These are phyloP conservation scores for Philhelius pedissequus DNA, from an alignment of 2,888 invertebrate genomes.

Conservation along the genomic window DNA sequence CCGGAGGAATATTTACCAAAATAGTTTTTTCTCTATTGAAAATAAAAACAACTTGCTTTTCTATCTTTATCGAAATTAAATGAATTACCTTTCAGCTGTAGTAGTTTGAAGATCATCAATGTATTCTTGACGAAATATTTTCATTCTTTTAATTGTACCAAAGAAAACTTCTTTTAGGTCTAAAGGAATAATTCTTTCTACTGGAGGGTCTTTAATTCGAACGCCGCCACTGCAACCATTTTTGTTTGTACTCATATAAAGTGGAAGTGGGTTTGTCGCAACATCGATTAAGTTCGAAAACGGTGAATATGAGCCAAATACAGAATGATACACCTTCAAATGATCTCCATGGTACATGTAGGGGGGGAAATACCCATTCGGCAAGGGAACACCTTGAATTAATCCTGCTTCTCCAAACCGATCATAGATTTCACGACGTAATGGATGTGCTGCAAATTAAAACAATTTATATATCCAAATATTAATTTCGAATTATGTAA, in stretches of 20 bases:
- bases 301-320: conserved; percentile 91
- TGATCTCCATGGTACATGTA: conserved; percentile 91
- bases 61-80: not conserved
- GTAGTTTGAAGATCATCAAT: conserved; percentile 82
- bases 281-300: conserved; percentile 88
- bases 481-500: conserved; percentile 25
- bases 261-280: conserved; percentile 82
- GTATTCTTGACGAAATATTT: conserved; percentile 86
- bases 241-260: conserved; percentile 82
- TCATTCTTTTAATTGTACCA: conserved; percentile 91
- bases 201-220: conserved; percentile 82
- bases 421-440: conserved; percentile 88
- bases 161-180: conserved; percentile 84
- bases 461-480: not conserved
- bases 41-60: not conserved
- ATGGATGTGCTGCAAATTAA: conserved; percentile 80
- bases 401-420: conserved; percentile 94
- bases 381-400: conserved; percentile 88
- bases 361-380: conserved; percentile 84
- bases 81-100: conserved; percentile 80
- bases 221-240: conserved; percentile 84
- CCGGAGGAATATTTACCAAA: conserved; percentile 86
- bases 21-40: conserved; percentile 84
- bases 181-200: conserved; percentile 81
- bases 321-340: conserved; percentile 86